phyloP scores from a whole-genome alignment of 2,113 vertebrate genomes.

The Mus spicilegus region DNA sequence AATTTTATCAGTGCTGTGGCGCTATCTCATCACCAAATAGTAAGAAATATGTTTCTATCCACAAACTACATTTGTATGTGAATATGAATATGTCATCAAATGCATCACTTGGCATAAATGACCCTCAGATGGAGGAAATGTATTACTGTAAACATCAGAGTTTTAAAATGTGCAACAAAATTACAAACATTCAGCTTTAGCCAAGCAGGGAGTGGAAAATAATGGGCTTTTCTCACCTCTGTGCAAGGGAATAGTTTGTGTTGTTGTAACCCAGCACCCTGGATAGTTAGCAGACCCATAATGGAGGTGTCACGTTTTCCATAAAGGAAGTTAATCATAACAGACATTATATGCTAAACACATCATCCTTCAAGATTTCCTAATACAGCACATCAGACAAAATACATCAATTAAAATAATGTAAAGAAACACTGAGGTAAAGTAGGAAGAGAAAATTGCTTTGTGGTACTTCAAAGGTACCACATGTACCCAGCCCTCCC shows the following conservation, averaged over 20 bases:
- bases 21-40: background rate
- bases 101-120: slow-evolving; percentile 17
- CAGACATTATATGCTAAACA: slow-evolving; percentile 73
- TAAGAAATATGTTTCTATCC: slow-evolving; percentile 22
- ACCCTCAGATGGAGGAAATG: slow-evolving; percentile 43
- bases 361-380: slow-evolving; percentile 64
- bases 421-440: slow-evolving; percentile 69
- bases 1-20: background rate
- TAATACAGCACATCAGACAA: slow-evolving; percentile 69
- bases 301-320: slow-evolving; percentile 36
- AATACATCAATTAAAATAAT: slow-evolving; percentile 71
- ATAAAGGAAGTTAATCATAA: slow-evolving; percentile 66
- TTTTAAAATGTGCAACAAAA: slow-evolving; percentile 56
- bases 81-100: background rate
- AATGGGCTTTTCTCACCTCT: slow-evolving; percentile 22
- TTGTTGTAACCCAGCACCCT: background rate
- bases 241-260: background rate
- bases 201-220: slow-evolving; percentile 2
- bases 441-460: slow-evolving; percentile 56
- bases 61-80: background rate
- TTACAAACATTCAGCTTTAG: slow-evolving; percentile 45
- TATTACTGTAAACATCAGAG: background rate
- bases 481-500: slow-evolving; percentile 75
- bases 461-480: slow-evolving; percentile 81
- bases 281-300: slow-evolving; percentile 6